Evolutionary conservation across 2,113 vertebrate genomes (phyloP).

Genomic region (Pogonocichla stellata): DNA sequence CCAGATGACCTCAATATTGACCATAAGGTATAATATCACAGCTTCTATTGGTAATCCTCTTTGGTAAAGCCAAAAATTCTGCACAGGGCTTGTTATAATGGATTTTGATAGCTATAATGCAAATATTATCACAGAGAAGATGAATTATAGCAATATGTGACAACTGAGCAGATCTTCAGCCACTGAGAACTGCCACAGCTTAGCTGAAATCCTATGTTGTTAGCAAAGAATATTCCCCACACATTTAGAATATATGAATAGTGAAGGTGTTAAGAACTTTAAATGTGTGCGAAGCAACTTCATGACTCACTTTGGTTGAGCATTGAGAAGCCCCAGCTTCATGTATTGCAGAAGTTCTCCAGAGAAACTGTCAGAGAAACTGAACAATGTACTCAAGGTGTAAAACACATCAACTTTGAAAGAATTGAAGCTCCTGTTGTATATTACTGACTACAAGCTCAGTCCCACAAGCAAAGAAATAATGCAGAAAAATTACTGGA

Average conservation of each 20-base stretch:
- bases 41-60: background rate
- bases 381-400: background rate
- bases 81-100: background rate
- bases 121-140: background rate
- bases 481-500: slow-evolving; percentile 63
- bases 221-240: background rate
- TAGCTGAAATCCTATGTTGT: background rate
- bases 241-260: slow-evolving; percentile 26
- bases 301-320: background rate
- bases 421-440: slow-evolving; percentile 37
- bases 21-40: background rate
- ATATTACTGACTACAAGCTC: slow-evolving; percentile 5
- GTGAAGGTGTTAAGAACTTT: slow-evolving; percentile 44
- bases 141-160: background rate
- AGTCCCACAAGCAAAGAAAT: slow-evolving; percentile 34
- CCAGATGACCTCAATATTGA: background rate
- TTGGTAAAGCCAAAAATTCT: background rate
- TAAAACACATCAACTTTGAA: background rate
- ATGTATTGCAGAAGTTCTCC: background rate
- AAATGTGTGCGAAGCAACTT: background rate
- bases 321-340: background rate
- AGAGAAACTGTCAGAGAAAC: background rate
- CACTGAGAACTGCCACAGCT: background rate
- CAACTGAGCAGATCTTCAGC: background rate
- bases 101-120: slow-evolving; percentile 4